Conservation (phyloP, 2,797 vertebrate genomes). For the Nothura maculosa region DNA sequence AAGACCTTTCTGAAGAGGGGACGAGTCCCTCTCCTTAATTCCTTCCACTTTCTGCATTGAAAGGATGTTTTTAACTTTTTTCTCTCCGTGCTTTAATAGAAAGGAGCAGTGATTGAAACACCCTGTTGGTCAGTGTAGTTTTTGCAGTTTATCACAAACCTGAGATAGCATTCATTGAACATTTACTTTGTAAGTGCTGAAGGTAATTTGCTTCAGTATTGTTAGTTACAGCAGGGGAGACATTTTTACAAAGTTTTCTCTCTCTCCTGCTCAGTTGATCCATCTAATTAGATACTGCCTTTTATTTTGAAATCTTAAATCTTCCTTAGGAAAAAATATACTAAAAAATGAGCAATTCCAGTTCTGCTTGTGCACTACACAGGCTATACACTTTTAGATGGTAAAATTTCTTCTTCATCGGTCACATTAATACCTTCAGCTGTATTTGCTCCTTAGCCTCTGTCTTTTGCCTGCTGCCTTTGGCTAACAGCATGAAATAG, state of each 20-base stretch:
- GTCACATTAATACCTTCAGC: not conserved
- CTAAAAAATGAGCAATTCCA: not conserved
- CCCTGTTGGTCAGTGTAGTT: not conserved
- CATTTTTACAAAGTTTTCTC: not conserved
- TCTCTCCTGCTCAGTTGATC: not conserved
- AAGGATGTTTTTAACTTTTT: not conserved
- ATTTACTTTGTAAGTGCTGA: not conserved
- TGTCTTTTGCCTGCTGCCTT: not conserved
- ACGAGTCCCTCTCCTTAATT: not conserved
- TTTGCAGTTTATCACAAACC: not conserved
- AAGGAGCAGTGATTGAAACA: not conserved
- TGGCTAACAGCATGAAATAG: not conserved
- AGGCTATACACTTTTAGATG: not conserved
- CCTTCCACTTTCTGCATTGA: not conserved
- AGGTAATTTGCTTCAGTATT: not conserved
- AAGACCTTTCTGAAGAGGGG: accelerated
- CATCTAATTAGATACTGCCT: not conserved
- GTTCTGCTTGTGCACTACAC: not conserved
- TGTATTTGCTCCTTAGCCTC: not conserved
- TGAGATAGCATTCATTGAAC: not conserved
- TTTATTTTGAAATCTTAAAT: not conserved
- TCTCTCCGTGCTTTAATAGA: not conserved
- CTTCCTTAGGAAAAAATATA: not conserved
- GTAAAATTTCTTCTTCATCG: not conserved
- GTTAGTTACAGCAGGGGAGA: not conserved